Percentiles rank a stretch among this genome's conserved stretches.
phyloP scores from a whole-genome alignment of 2,797 vertebrate species.

The Pseudocheirus occidentalis region DNA sequence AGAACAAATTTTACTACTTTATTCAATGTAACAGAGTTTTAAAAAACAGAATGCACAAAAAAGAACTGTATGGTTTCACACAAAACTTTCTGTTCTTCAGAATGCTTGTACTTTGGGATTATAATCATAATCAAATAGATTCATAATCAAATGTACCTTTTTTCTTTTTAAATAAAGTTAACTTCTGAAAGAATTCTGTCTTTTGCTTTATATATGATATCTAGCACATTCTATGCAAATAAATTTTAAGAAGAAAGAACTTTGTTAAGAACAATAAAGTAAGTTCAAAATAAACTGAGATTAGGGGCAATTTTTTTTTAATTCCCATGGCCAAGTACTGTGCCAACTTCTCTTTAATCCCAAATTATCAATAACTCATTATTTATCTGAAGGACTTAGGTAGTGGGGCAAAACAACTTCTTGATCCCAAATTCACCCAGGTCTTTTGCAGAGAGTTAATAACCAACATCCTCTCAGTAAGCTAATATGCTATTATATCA shows the following conservation, averaged over 20 bases:
- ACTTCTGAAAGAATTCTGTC: constrained; percentile 1
- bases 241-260: too few species aligned
- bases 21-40: too few species aligned
- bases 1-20: background rate
- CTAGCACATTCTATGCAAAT: background rate
- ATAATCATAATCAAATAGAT: background rate
- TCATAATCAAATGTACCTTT: background rate
- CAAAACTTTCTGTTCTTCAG: background rate
- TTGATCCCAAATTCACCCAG: constrained; percentile 25
- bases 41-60: too few species aligned
- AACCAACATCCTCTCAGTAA: background rate
- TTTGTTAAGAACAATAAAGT: too few species aligned
- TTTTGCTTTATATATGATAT: background rate
- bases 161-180: constrained; percentile 35
- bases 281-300: too few species aligned
- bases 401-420: constrained; percentile 35
- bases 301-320: background rate
- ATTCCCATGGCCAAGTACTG: background rate
- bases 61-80: too few species aligned
- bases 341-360: background rate
- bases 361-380: background rate
- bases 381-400: background rate
- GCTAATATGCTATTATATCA: constrained; percentile 5
- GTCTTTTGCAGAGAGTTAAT: constrained; percentile 23
- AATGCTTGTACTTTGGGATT: background rate